These are phyloP conservation scores for Vanessa tameamea DNA, from an alignment of 1,140 invertebrate genomes.

Conservation along the genomic window DNA sequence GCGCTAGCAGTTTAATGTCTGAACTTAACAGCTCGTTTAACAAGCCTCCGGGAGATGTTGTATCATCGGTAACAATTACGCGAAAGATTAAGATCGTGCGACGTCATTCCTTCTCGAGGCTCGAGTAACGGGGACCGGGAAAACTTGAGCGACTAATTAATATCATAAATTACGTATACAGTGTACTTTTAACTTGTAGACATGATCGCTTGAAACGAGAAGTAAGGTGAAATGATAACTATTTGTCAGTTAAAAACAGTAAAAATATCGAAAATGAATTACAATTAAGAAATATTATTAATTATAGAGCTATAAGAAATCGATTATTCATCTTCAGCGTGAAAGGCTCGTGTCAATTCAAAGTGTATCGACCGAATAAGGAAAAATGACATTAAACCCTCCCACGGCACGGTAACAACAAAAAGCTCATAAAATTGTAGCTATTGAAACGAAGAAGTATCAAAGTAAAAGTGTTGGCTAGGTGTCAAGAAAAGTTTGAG, in stretches of 20 bases:
- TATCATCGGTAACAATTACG: conserved; percentile 63
- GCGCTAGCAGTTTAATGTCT: conserved; percentile 50
- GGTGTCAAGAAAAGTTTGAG: conserved; percentile 48
- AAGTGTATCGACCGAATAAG: too few relatives aligned
- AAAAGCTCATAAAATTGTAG: conserved; percentile 1
- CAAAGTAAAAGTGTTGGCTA: conserved; percentile 39
- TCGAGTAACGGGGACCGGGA: conserved; percentile 32
- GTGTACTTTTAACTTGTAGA: conserved; percentile 1
- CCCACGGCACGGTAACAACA: not conserved
- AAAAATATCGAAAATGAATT: too few relatives aligned
- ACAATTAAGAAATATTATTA: too few relatives aligned
- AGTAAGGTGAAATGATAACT: too few relatives aligned
- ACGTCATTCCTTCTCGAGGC: conserved; percentile 49
- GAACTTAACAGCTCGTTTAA: conserved; percentile 67
- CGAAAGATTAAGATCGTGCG: conserved; percentile 62
- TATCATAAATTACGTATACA: conserved; percentile 45
- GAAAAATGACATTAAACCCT: not conserved
- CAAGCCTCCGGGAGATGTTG: conserved; percentile 51
- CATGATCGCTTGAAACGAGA: not conserved
- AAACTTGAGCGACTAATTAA: conserved; percentile 48
- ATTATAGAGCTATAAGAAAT: too few relatives aligned
- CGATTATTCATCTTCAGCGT: too few relatives aligned
- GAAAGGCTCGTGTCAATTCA: too few relatives aligned
- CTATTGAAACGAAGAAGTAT: conserved; percentile 21
- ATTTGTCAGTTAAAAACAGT: too few relatives aligned